Evolutionary conservation across 2,113 vertebrate genomes (phyloP).

Genomic region (Labrus mixtus): DNA sequence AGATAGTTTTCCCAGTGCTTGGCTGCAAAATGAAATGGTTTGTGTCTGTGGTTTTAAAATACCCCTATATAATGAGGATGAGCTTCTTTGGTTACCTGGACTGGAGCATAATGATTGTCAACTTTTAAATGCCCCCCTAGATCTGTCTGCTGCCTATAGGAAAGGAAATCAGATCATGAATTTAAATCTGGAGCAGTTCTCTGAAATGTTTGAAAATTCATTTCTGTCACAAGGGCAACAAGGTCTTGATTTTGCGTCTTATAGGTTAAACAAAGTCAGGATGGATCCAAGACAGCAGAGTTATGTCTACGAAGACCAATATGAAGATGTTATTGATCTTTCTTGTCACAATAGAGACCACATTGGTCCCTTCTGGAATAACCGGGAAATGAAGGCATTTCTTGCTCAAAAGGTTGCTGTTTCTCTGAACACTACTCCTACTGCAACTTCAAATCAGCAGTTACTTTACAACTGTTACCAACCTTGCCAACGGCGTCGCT

Average conservation of each 20-base stretch:
- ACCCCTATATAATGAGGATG: slow-evolving; percentile 89
- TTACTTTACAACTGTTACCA: slow-evolving; percentile 81
- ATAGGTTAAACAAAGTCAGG: slow-evolving; percentile 89
- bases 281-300: slow-evolving; percentile 83
- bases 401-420: slow-evolving; percentile 81
- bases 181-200: slow-evolving; percentile 91
- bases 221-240: slow-evolving; percentile 85
- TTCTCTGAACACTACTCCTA: slow-evolving; percentile 70
- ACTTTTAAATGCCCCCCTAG: slow-evolving; percentile 87
- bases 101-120: slow-evolving; percentile 83
- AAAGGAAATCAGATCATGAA: slow-evolving; percentile 90
- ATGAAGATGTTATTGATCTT: slow-evolving; percentile 86
- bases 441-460: slow-evolving; percentile 67
- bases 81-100: slow-evolving; percentile 89
- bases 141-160: slow-evolving; percentile 90
- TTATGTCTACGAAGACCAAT: slow-evolving; percentile 76
- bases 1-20: slow-evolving; percentile 78
- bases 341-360: slow-evolving; percentile 69
- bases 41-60: slow-evolving; percentile 93
- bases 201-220: slow-evolving; percentile 91
- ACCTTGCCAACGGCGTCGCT: slow-evolving; percentile 71
- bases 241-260: slow-evolving; percentile 88
- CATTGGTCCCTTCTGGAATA: slow-evolving; percentile 70
- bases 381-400: slow-evolving; percentile 74
- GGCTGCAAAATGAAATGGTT: slow-evolving; percentile 86